Evolutionary conservation across 2,888 invertebrate species (phyloP).

Genomic region (Hirtodrosophila cameraria): DNA sequence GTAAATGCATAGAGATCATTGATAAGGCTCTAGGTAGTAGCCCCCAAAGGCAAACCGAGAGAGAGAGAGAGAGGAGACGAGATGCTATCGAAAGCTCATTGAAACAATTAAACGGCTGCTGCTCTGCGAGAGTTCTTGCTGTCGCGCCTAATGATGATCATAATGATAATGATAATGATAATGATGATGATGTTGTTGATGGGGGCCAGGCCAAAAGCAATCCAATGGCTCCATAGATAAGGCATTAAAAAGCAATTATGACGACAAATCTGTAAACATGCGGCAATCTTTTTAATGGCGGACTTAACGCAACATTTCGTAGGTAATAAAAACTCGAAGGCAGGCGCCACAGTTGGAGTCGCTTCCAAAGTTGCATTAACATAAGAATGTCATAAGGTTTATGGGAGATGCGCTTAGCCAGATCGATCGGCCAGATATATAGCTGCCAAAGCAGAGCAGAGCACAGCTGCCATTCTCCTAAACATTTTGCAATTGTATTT

Average conservation of each 20-base stretch:
- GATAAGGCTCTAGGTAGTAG: constrained; percentile 51
- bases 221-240: constrained; percentile 66
- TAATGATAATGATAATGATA: constrained; percentile 8
- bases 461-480: constrained; percentile 34
- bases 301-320: constrained; percentile 80
- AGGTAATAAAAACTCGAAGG: constrained; percentile 71
- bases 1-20: constrained; percentile 57
- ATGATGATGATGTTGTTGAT: constrained; percentile 15
- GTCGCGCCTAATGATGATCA: constrained; percentile 62
- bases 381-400: constrained; percentile 81
- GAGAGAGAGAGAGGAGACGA: too few species aligned
- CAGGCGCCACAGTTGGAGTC: constrained; percentile 42
- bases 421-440: constrained; percentile 62
- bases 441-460: constrained; percentile 21
- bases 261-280: constrained; percentile 82
- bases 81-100: constrained; percentile 68
- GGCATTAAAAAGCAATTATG: constrained; percentile 82
- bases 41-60: constrained; percentile 19
- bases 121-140: constrained; percentile 21
- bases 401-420: constrained; percentile 66
- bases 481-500: constrained; percentile 62
- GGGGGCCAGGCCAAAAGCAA: constrained; percentile 8
- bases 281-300: constrained; percentile 78
- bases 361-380: constrained; percentile 70
- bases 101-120: constrained; percentile 67